Conservation (phyloP, 2,797 vertebrate genomes). For the Amphiprion clarkii region DNA sequence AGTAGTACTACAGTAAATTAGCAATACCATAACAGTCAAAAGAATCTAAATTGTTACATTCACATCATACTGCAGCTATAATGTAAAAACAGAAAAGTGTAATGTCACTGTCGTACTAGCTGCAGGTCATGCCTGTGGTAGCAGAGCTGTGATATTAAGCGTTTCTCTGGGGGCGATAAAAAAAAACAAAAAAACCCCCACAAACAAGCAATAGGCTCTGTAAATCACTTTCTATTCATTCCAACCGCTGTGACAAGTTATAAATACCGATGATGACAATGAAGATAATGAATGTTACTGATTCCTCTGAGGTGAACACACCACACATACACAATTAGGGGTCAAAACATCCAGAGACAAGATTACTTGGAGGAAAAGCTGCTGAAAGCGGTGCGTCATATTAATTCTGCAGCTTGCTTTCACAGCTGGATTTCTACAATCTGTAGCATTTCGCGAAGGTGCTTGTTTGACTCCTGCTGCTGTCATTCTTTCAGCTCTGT, state of each 20-base stretch:
- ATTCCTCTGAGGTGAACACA: conserved; percentile 36
- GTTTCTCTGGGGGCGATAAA: too few species aligned
- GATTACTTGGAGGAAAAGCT: conserved; percentile 40
- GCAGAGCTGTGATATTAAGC: not conserved
- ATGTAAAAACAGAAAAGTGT: too few species aligned
- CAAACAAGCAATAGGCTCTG: not conserved
- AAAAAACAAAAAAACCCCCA: not conserved
- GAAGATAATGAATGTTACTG: conserved; percentile 49
- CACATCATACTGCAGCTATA: not conserved
- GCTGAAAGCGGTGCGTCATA: conserved; percentile 31
- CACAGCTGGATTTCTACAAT: conserved; percentile 46
- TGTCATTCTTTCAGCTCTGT: conserved; percentile 32
- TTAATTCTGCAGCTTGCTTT: conserved; percentile 60
- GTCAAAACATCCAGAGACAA: conserved; percentile 31
- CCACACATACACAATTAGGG: conserved; percentile 30
- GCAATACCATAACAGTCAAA: too few species aligned
- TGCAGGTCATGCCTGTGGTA: conserved; percentile 15
- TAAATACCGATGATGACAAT: conserved; percentile 48
- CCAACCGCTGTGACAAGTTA: conserved; percentile 33
- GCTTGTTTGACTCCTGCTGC: conserved; percentile 61
- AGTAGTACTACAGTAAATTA: not conserved
- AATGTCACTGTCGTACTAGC: conserved; percentile 6
- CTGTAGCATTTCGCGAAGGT: conserved; percentile 59
- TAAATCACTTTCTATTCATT: conserved; percentile 39
- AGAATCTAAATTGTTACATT: too few species aligned